These are phyloP conservation scores for Drosophila siamana DNA, from an alignment of 2,888 invertebrate species.

Conservation along the genomic window DNA sequence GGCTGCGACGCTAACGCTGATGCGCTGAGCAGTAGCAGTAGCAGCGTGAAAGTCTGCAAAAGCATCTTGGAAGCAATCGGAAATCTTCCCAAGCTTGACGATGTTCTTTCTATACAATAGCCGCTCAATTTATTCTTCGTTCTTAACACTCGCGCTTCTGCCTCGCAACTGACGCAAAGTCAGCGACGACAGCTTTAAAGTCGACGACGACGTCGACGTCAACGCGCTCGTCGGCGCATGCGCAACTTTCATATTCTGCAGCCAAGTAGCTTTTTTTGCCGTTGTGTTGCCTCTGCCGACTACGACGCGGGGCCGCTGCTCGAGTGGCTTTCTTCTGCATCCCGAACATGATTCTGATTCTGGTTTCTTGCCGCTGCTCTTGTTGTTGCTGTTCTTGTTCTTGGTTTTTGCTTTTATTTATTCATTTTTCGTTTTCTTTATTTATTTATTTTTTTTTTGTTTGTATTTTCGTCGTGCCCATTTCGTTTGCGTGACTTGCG, in stretches of 20 bases:
- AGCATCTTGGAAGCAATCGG: conserved; percentile 38
- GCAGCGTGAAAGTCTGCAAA: conserved; percentile 56
- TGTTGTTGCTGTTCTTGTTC: conserved; percentile 34
- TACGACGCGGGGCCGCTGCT: conserved; percentile 31
- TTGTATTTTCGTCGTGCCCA: conserved; percentile 70
- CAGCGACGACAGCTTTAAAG: conserved; percentile 49
- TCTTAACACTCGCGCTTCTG: conserved; percentile 74
- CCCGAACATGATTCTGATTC: conserved; percentile 63
- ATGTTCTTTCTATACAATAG: neutral
- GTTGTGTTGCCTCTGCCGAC: conserved; percentile 6
- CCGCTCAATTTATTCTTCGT: conserved; percentile 54
- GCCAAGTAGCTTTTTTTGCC: conserved; percentile 8
- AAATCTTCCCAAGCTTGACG: conserved; percentile 1
- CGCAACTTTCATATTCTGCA: conserved; percentile 78
- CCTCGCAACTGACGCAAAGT: conserved; percentile 71
- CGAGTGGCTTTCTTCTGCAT: conserved; percentile 67
- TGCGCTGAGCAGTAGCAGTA: conserved; percentile 38
- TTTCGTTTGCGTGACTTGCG: conserved; percentile 78
- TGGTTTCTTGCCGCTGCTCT: conserved; percentile 47
- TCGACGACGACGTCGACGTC: conserved; percentile 25
- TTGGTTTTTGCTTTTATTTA: conserved; percentile 59
- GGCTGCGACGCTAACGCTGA: conserved; percentile 16
- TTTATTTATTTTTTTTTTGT: conserved; percentile 29
- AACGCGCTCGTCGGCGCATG: conserved; percentile 47
- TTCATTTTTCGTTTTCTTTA: conserved; percentile 43